Evolutionary conservation across 2,797 vertebrate species (phyloP).

Genomic region (Oceanodroma leucorhoa): DNA sequence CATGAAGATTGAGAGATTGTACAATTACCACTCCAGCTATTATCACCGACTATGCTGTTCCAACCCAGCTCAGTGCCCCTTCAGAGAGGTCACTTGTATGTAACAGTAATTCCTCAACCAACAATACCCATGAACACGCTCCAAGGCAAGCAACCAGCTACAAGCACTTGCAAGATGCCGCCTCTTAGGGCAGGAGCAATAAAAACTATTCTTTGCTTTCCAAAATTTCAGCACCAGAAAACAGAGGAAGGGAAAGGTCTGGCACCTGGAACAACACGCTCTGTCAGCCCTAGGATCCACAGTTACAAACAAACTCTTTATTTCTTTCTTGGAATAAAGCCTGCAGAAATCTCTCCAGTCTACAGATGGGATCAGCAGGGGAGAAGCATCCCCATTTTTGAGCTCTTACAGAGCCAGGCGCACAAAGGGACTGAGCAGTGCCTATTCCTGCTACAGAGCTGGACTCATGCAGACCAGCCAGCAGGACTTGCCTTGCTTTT

Average conservation of each 20-base stretch:
- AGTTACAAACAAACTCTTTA: neutral
- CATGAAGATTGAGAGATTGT: neutral
- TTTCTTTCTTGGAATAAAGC: neutral
- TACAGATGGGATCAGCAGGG: neutral
- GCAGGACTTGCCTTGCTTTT: neutral
- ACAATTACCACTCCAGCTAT: neutral
- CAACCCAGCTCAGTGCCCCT: neutral
- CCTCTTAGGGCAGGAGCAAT: neutral
- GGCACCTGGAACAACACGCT: neutral
- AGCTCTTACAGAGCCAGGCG: neutral
- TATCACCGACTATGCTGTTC: neutral
- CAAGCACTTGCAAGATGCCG: accelerated
- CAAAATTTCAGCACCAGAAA: neutral
- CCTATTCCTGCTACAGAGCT: neutral
- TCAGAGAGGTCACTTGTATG: neutral
- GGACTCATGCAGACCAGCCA: neutral
- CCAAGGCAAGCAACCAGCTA: neutral
- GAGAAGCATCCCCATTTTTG: neutral
- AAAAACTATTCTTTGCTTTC: neutral
- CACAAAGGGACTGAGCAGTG: neutral
- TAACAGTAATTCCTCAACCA: neutral
- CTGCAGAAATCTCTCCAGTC: neutral
- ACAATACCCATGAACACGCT: neutral
- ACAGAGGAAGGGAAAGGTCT: neutral
- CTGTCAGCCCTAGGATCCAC: neutral